Conservation (phyloP, 2,797 vertebrate genomes). For the Pachyuromys duprasi region DNA sequence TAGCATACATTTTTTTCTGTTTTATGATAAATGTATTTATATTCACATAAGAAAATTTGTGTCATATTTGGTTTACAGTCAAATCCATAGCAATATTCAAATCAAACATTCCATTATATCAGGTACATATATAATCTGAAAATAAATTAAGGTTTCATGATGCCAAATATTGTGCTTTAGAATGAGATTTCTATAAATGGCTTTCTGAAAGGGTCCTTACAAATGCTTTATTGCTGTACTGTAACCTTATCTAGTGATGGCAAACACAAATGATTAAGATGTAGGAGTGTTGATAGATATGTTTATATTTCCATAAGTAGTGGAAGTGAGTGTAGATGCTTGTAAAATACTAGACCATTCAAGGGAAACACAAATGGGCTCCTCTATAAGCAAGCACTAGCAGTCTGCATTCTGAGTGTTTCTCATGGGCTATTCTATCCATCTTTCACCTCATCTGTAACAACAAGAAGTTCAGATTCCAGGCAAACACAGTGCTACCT, state of each 20-base stretch:
- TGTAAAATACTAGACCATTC: slow-evolving; percentile 61
- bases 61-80: not conserved
- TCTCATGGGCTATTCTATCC: slow-evolving; percentile 61
- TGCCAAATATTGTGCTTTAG: slow-evolving; percentile 9
- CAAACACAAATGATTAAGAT: not conserved
- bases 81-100: not conserved
- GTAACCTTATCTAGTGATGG: slow-evolving; percentile 5
- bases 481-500: slow-evolving; percentile 45
- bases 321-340: not conserved
- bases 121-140: not conserved
- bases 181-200: slow-evolving; percentile 25
- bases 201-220: slow-evolving; percentile 4
- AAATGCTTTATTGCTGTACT: not conserved
- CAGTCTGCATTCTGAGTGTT: not conserved
- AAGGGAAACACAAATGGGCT: slow-evolving; percentile 50
- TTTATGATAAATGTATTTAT: not conserved
- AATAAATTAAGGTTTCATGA: not conserved
- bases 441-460: slow-evolving; percentile 56
- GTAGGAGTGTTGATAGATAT: slow-evolving; percentile 9
- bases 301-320: not conserved
- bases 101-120: not conserved
- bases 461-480: slow-evolving; percentile 26
- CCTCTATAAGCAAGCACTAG: not conserved
- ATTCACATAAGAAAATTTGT: not conserved
- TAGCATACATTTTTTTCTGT: not conserved